These are phyloP conservation scores for Neelides folsomi DNA, from an alignment of 2,888 invertebrate species.

Conservation along the genomic window DNA sequence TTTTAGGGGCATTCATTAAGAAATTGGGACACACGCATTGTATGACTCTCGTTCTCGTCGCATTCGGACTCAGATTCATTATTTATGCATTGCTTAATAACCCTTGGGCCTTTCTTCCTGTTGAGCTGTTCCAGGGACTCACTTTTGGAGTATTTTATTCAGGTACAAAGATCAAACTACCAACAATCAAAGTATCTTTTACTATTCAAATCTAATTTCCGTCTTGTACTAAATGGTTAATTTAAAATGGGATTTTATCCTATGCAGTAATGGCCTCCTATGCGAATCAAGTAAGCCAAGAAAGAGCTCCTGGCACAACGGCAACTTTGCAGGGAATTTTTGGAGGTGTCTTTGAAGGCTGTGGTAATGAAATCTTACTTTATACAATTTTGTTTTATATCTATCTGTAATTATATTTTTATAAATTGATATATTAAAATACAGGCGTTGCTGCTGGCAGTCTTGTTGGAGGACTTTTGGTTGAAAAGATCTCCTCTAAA, in stretches of 20 bases:
- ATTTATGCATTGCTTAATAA: slow-evolving; percentile 64
- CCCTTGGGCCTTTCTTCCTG: slow-evolving; percentile 70
- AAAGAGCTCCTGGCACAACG: slow-evolving; percentile 56
- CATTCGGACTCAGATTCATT: slow-evolving; percentile 65
- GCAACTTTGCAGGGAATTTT: slow-evolving; percentile 78
- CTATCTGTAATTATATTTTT: no score
- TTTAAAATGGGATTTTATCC: no score
- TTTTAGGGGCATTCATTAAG: slow-evolving; percentile 54
- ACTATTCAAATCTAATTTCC: slow-evolving; percentile 2
- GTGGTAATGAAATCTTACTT: slow-evolving; percentile 42
- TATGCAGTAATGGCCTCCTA: slow-evolving; percentile 78
- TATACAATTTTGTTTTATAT: no score
- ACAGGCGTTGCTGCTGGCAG: slow-evolving; percentile 62
- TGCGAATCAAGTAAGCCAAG: slow-evolving; percentile 60
- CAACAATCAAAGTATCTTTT: slow-evolving; percentile 15
- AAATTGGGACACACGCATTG: slow-evolving; percentile 67
- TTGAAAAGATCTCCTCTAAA: slow-evolving; percentile 51
- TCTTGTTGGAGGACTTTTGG: slow-evolving; percentile 59
- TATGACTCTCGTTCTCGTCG: slow-evolving; percentile 67
- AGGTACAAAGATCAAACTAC: no score
- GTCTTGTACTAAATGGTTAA: no score
- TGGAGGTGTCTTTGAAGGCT: slow-evolving; percentile 73
- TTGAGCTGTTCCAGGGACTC: slow-evolving; percentile 74
- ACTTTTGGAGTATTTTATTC: slow-evolving; percentile 68
- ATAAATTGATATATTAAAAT: no score